Evolutionary conservation across 1,140 invertebrate genomes (phyloP), one percentile per base, ranked within the genome.

Genomic region (Heterodera carotae): DNA sequence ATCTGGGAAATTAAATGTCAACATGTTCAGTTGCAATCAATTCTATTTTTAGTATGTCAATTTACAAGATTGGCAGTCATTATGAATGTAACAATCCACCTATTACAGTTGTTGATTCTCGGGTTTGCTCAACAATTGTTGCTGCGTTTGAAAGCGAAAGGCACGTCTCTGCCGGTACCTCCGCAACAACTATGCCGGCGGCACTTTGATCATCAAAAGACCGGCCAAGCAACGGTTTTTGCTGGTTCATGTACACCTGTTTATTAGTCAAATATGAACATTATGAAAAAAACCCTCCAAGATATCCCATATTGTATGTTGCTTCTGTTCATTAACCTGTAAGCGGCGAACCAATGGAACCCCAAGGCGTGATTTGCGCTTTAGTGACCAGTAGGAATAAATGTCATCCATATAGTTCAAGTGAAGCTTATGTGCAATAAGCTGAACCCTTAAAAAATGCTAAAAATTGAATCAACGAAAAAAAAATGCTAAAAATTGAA

Each of bases 281-380:
- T 7, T 0, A 25, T 69, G 27, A 33, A 34, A 69, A 34, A 25
- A 43, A 68, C 33, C 33, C 31, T n/a, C 31, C 2, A 67, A 70
- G 34, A 70, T 18, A n/a, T 8, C n/a, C n/a, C n/a, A n/a, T n/a
- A n/a, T n/a, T n/a, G n/a, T n/a, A n/a, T n/a, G n/a, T n/a, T n/a
- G n/a, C n/a, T n/a, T n/a, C n/a, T n/a, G n/a, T n/a, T n/a, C 31
- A 36, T 29, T 18, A 1, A 66, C 88, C 78, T 89, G 89, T 22
- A 90, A 78, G 27, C 96, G 89, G 76, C 96, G 88, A 33, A 99
- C 88, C 36, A 99, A 89, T 0, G 96, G 96, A 12, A 98, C 96
- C 1, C 97, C 97, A 89, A 97, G 97, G 67, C 96, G 89, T 75
- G 93, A 93, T 86, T 96, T 94, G n/a, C 96, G 80, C 88, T 98